Evolutionary conservation across 2,888 invertebrate species (phyloP).

Genomic region (Margaritifera margaritifera): DNA sequence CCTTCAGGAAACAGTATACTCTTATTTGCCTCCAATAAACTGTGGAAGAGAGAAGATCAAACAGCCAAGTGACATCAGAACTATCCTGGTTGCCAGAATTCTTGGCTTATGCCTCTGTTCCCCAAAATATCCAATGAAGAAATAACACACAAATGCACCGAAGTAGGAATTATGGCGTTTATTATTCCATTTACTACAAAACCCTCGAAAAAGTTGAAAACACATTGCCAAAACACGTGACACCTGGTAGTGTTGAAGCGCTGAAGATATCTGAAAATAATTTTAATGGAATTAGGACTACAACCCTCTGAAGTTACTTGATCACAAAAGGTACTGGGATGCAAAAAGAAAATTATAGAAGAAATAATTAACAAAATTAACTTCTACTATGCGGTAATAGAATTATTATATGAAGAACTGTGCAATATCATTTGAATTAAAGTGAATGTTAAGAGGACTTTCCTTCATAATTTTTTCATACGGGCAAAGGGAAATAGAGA

Average conservation of each 20-base stretch:
- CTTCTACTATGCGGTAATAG: too few species aligned
- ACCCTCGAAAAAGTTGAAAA: conserved; percentile 49
- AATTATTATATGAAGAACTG: too few species aligned
- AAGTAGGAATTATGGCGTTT: conserved; percentile 50
- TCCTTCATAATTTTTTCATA: too few species aligned
- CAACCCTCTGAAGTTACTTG: too few species aligned
- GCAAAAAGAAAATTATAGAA: too few species aligned
- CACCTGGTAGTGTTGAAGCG: conserved; percentile 39
- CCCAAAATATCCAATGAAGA: conserved; percentile 45
- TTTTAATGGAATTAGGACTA: too few species aligned
- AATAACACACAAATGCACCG: conserved; percentile 37
- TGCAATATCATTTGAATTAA: too few species aligned
- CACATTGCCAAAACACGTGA: conserved; percentile 47
- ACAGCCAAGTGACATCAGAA: conserved; percentile 46
- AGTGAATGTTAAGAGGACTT: too few species aligned
- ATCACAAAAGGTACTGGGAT: too few species aligned
- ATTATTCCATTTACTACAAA: conserved; percentile 53
- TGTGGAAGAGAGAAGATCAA: conserved; percentile 51
- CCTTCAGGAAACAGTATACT: conserved; percentile 42
- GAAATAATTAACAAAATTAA: too few species aligned
- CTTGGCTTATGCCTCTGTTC: conserved; percentile 46
- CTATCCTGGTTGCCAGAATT: conserved; percentile 40
- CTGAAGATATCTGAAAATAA: conserved; percentile 38
- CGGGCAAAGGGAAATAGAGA: too few species aligned
- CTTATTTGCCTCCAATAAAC: conserved; percentile 42